Evolutionary conservation across 92 coral and sea anemone genomes (phyloP).

Genomic region (Plumapathes pennacea): DNA sequence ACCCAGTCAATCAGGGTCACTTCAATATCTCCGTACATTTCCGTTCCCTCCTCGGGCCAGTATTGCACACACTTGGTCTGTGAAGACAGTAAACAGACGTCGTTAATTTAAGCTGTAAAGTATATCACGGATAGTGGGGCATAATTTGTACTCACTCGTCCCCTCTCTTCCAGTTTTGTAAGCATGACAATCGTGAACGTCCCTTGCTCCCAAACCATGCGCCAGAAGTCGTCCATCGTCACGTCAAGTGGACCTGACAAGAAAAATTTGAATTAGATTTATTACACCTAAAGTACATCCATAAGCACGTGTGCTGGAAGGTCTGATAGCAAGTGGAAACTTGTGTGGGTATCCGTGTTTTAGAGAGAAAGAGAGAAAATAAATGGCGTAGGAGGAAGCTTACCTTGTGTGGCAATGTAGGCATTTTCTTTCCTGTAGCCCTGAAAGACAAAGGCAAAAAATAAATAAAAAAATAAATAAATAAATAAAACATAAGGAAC

Average conservation of each 20-base stretch:
- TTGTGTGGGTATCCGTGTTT: too few relatives aligned
- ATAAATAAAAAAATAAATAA: neutral
- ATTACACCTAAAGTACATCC: neutral
- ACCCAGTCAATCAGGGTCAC: conserved; percentile 85
- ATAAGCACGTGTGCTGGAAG: neutral
- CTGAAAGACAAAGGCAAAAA: conserved; percentile 31
- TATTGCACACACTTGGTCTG: conserved; percentile 92
- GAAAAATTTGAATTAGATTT: neutral
- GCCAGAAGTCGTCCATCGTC: conserved; percentile 94
- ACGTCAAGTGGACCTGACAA: conserved; percentile 77
- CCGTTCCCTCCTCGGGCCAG: conserved; percentile 83
- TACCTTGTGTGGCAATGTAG: conserved; percentile 92
- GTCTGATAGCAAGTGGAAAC: too few relatives aligned
- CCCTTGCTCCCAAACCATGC: conserved; percentile 93
- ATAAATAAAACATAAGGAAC: neutral
- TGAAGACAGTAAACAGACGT: neutral
- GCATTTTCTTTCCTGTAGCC: conserved; percentile 97
- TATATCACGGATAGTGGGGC: too few relatives aligned
- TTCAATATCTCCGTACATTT: conserved; percentile 78
- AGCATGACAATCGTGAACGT: conserved; percentile 96
- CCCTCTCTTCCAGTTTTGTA: conserved; percentile 86
- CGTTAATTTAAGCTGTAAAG: too few relatives aligned
- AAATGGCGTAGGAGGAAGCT: neutral
- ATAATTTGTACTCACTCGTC: conserved; percentile 59
- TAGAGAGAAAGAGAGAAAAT: too few relatives aligned